These are phyloP conservation scores for Lacanobia oleracea DNA, from an alignment of 2,888 invertebrate genomes.

Conservation along the genomic window DNA sequence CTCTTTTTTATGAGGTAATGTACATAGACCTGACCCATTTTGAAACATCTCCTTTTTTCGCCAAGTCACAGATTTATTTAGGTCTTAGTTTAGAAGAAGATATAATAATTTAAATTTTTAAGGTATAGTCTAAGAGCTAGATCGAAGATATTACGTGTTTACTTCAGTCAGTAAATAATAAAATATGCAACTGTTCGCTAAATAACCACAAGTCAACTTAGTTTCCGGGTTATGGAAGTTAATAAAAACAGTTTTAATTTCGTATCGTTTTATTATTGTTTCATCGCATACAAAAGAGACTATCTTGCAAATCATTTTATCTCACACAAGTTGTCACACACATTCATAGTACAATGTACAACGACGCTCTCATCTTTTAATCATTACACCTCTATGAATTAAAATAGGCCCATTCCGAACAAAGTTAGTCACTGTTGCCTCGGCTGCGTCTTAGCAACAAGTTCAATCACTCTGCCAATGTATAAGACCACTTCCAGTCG, in stretches of 20 bases:
- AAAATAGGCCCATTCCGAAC: constrained; percentile 41
- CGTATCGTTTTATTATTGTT: constrained; percentile 71
- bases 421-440: constrained; percentile 46
- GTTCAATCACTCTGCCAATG: not conserved
- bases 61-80: no score
- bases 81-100: no score
- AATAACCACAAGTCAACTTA: not conserved
- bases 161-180: no score
- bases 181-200: no score
- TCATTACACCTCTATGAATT: constrained; percentile 46
- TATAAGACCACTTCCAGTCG: not conserved
- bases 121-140: no score
- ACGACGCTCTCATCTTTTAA: constrained; percentile 19
- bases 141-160: no score
- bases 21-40: no score
- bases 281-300: constrained; percentile 78
- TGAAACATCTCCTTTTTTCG: no score
- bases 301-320: constrained; percentile 73
- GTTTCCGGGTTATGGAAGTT: not conserved
- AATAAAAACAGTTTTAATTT: constrained; percentile 20
- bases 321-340: constrained; percentile 44
- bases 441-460: not conserved
- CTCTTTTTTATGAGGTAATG: no score
- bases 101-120: no score
- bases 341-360: constrained; percentile 27